Percentiles rank a stretch among this genome's conserved stretches.
phyloP scores from a whole-genome alignment of 2,113 vertebrate genomes.

The Pelvicachromis taeniatus region DNA sequence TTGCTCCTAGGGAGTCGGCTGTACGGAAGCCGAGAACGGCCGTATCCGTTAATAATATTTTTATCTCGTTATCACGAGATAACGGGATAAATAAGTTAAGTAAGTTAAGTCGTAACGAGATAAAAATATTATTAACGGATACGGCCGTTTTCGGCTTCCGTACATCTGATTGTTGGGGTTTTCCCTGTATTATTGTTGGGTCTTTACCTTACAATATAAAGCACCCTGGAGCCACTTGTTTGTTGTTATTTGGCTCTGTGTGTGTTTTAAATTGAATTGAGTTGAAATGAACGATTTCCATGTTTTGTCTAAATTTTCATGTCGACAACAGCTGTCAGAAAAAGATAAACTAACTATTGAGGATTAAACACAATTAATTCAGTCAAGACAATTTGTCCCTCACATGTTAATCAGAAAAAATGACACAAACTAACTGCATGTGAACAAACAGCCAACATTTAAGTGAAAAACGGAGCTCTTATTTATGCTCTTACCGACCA shows the following conservation, averaged over 20 bases:
- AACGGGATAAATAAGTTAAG: too few species aligned
- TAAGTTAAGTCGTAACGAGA: too few species aligned
- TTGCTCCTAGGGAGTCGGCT: not conserved
- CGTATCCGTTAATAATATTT: too few species aligned
- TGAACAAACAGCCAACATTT: not conserved
- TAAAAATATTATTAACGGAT: too few species aligned
- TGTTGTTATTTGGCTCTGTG: not conserved
- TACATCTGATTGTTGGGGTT: not conserved
- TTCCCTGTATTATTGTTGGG: not conserved
- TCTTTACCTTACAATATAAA: not conserved
- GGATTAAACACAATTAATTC: not conserved
- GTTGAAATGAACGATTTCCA: fast-evolving
- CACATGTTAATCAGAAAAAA: not conserved
- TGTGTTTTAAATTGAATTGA: not conserved
- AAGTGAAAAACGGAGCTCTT: not conserved
- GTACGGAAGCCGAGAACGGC: too few species aligned
- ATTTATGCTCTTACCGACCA: not conserved
- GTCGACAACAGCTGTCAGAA: not conserved
- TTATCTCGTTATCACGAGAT: too few species aligned
- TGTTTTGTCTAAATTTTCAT: not conserved
- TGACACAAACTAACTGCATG: not conserved
- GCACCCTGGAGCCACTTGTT: not conserved
- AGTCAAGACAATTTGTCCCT: not conserved
- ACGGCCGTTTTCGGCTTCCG: too few species aligned
- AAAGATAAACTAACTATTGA: not conserved